Evolutionary conservation across 2,113 vertebrate species (phyloP), one percentile per base, ranked within the genome.

Genomic region (Psophia crepitans): DNA sequence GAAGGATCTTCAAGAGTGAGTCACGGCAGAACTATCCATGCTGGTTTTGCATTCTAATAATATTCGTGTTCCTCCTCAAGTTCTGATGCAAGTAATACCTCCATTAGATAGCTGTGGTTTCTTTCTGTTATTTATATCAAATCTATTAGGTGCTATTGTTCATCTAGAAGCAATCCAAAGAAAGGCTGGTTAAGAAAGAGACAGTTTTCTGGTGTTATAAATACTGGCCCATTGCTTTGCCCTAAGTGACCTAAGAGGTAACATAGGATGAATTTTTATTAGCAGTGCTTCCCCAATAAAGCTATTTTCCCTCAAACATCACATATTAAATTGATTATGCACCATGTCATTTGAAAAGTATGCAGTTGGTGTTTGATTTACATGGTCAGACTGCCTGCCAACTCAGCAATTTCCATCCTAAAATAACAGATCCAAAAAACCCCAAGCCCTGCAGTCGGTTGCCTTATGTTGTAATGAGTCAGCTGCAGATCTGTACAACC

Each of bases 291-390:
- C 70, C 89, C 58, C 75, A 79, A 64, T 93, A 90, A 95, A 87
- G 66, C 65, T 96, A 84, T 97, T 96, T 97, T 96, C 69, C 80
- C 75, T 74, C 82, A 96, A 95, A 93, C 82, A 79, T 96, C 95
- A 90, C 92, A 92, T 92, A 93, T 84, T 96, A 97, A 95, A 97
- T 93, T 96, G 95, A 97, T 98, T 96, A 95, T 76, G 83, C 89
- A 95, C 76, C 53, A 18, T 95, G 90, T 98, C 64, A 97, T 96
- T 98, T 97, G 93, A 92, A 92, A 97, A 97, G 80, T 95, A 96
- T 96, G 79, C 87, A 87, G 95, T 96, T 93, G 73, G 78, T 81
- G 79, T 96, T 94, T 95, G 93, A 92, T 97, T 98, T 97, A 93
- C 89, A 84, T 90, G 87, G 94, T 89, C 93, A 92, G 88, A 86